Percentiles rank a stretch among this genome's conserved stretches.
Conservation (phyloP, 2,797 vertebrate species). For the Acipenser ruthenus region DNA sequence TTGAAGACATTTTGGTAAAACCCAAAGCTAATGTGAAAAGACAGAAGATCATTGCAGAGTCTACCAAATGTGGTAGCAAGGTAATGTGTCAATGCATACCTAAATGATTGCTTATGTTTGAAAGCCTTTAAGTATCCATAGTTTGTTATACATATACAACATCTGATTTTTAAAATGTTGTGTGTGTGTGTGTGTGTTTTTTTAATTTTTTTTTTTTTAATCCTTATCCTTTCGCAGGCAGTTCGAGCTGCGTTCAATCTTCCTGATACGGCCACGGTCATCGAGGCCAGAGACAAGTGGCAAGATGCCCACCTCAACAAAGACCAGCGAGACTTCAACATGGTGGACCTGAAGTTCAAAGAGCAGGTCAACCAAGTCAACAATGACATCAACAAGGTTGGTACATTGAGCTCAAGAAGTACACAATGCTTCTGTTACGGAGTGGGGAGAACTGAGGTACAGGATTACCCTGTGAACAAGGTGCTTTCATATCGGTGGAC, state of each 20-base stretch:
- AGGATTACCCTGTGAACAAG: too few species aligned
- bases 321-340: slow-evolving; percentile 87
- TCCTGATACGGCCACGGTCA: slow-evolving; percentile 47
- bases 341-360: slow-evolving; percentile 93
- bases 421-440: too few species aligned
- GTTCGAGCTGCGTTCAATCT: slow-evolving; percentile 80
- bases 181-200: too few species aligned
- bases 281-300: slow-evolving; percentile 73
- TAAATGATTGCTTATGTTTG: not conserved
- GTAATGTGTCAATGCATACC: slow-evolving; percentile 44
- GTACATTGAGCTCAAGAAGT: slow-evolving; percentile 6
- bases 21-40: slow-evolving; percentile 68
- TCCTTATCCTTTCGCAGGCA: slow-evolving; percentile 50
- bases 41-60: slow-evolving; percentile 67
- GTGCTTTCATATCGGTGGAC: too few species aligned
- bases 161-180: too few species aligned
- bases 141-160: too few species aligned
- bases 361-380: slow-evolving; percentile 86
- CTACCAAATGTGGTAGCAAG: slow-evolving; percentile 64
- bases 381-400: slow-evolving; percentile 93
- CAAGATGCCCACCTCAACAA: slow-evolving; percentile 87
- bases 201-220: not conserved
- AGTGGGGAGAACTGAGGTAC: too few species aligned
- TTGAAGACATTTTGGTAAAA: slow-evolving; percentile 94
- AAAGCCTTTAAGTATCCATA: too few species aligned